Conservation (phyloP, 2,113 vertebrate genomes). For the Megaceryle maxima region DNA sequence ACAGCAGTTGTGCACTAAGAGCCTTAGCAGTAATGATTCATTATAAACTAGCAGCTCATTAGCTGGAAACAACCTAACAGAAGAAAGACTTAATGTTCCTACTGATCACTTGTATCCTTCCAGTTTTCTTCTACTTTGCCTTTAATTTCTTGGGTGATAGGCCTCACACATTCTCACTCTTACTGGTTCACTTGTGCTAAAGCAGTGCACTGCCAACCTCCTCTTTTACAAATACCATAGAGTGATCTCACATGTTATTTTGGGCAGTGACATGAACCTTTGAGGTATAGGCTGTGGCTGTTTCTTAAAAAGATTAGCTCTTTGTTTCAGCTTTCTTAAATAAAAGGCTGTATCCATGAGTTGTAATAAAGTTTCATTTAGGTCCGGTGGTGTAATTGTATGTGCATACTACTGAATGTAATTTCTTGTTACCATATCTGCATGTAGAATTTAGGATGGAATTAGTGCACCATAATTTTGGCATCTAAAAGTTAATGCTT, state of each 20-base stretch:
- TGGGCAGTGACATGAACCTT: background rate
- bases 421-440: background rate
- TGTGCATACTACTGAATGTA: background rate
- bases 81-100: background rate
- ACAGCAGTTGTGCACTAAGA: background rate
- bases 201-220: background rate
- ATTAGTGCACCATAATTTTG: background rate
- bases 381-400: background rate
- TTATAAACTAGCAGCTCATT: background rate
- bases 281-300: background rate
- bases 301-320: background rate
- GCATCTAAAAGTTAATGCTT: background rate
- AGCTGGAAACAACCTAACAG: background rate
- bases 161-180: background rate
- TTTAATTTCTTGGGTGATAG: background rate
- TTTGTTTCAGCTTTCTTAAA: background rate
- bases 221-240: background rate
- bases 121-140: background rate
- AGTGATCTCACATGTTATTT: background rate
- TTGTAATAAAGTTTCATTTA: background rate
- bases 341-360: background rate
- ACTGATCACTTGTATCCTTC: background rate
- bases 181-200: background rate
- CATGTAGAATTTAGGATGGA: background rate
- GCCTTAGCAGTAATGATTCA: background rate